A percentile compares a stretch with the other conserved stretches of the same genome.
phyloP scores from a whole-genome alignment of 2,113 vertebrate genomes.

The Rhipidura dahli region DNA sequence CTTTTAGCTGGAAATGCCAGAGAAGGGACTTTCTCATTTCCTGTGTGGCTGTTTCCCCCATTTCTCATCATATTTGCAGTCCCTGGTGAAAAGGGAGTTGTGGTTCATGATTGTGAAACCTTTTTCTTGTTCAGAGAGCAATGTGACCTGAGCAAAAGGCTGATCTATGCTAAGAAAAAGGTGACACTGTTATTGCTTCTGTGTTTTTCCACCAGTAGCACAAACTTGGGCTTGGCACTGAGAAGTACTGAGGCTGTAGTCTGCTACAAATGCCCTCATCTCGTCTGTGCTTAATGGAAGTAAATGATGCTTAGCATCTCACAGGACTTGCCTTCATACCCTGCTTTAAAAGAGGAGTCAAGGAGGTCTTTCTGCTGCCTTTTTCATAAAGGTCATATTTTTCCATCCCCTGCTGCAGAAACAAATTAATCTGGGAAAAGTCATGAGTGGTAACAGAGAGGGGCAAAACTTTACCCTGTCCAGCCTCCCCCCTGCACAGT shows the following conservation, averaged over 20 bases:
- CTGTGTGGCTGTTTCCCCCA: not conserved
- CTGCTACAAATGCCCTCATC: not conserved
- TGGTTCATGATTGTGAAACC: not conserved
- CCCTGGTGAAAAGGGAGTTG: not conserved
- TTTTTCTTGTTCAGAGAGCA: not conserved
- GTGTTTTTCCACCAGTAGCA: not conserved
- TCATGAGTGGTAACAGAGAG: not conserved
- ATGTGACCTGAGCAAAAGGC: not conserved
- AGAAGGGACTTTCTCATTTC: conserved; percentile 14
- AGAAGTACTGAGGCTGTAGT: not conserved
- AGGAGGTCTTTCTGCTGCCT: not conserved
- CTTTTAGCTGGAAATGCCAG: not conserved
- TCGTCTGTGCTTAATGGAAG: not conserved
- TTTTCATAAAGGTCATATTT: not conserved
- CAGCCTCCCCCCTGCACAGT: not conserved
- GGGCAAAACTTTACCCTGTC: not conserved
- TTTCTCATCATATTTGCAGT: not conserved
- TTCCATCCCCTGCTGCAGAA: not conserved
- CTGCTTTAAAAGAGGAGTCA: not conserved
- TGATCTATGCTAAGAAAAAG: not conserved
- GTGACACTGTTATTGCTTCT: not conserved
- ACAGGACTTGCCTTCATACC: not conserved
- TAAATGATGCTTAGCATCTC: not conserved
- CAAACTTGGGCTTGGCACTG: not conserved
- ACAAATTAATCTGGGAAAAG: not conserved